Percentiles rank a stretch among this genome's conserved stretches.
These are phyloP conservation scores for Hyaena hyaena DNA, from an alignment of 2,113 vertebrate genomes.

Conservation along the genomic window DNA sequence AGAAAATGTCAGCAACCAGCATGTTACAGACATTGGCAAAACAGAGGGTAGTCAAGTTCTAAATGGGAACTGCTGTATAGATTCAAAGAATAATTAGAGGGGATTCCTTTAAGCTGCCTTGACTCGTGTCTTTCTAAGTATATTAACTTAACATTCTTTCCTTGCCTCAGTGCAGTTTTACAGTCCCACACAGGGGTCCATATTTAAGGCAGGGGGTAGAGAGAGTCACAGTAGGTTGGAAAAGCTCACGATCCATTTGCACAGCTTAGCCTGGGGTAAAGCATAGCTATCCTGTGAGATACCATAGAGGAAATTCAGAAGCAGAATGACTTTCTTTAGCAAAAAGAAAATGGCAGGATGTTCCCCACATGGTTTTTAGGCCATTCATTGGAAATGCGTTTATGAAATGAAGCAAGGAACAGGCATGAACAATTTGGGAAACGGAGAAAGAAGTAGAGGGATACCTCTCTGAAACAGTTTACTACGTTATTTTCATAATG, in stretches of 20 bases:
- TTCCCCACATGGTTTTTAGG: background rate
- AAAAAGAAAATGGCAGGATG: constrained; percentile 22
- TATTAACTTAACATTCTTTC: constrained; percentile 52
- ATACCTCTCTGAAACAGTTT: background rate
- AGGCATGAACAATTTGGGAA: background rate
- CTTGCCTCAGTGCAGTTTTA: constrained; percentile 44
- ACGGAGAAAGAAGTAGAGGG: background rate
- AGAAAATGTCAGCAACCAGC: background rate
- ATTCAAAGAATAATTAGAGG: constrained; percentile 34
- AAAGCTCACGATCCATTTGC: constrained; percentile 58
- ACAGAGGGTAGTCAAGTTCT: background rate
- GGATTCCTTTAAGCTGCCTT: background rate
- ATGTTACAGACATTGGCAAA: background rate
- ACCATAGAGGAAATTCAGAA: constrained; percentile 33
- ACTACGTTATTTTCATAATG: background rate
- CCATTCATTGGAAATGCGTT: constrained; percentile 1
- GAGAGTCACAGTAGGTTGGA: constrained; percentile 57
- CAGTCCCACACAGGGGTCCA: background rate
- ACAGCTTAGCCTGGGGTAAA: constrained; percentile 49
- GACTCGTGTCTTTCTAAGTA: background rate
- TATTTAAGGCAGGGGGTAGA: constrained; percentile 54
- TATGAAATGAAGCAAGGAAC: background rate
- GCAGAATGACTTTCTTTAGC: constrained; percentile 48
- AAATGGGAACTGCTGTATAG: background rate
- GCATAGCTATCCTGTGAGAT: constrained; percentile 37